Base-by-base conservation (phyloP, 2,797 vertebrate species). In the Chanos chanos region DNA sequence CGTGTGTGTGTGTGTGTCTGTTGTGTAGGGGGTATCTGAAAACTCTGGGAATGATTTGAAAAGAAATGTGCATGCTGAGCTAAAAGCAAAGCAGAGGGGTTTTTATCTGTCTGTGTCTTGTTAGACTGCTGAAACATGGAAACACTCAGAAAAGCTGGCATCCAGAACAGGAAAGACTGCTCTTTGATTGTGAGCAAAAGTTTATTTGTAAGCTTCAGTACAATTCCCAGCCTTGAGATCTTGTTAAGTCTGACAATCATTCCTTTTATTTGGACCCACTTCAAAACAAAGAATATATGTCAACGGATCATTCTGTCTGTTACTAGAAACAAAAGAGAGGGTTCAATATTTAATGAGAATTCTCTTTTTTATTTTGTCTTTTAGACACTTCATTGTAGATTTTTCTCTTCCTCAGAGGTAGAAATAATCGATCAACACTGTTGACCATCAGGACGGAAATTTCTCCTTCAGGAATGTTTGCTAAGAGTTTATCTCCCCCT, bases 331-430 rank as follows among this genome's bases (percentile, higher is more conserved):
- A 45, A 21, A 65, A 49, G 37, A 57, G 37, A n/a, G 8, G 36
- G 55, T 75, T 81, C 71, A 66, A 76, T 78, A 69, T 66, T 70
- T 61, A 70, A 75, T 60, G 60, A 56, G 45, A 28, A 68, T 60
- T 22, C 13, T 21, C 68, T 68, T 61, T 51, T 64, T 39, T 28
- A 57, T 47, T 48, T 70, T 18, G 45, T 49, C 68, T 24, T 28
- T 47, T 40, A n/a, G n/a, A n/a, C n/a, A n/a, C n/a, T n/a, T n/a
- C n/a, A n/a, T n/a, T n/a, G n/a, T 49, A 41, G 19, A 61, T 50
- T 24, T 16, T 30, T 12, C 5, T 7, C 18, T 55, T 39, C 27
- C 5, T 22, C 7, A 12, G 15, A 3, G 8, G 41, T 12, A n/a
- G n/a, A n/a, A n/a, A n/a, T n/a, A n/a, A n/a, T n/a, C n/a, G n/a